phyloP scores from a whole-genome alignment of 2,888 invertebrate genomes.

The Aquatica leii region DNA sequence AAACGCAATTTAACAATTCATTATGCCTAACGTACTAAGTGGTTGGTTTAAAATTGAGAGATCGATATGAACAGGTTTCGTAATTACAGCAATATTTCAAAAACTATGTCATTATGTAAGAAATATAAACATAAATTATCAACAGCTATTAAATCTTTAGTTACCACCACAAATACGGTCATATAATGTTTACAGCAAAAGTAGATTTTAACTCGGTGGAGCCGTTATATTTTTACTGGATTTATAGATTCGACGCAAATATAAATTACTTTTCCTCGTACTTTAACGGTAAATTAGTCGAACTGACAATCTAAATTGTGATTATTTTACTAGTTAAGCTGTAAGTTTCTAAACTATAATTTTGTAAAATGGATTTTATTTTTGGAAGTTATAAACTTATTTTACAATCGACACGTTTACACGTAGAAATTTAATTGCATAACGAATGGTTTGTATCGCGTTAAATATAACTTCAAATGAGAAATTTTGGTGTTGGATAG shows the following conservation, averaged over 20 bases:
- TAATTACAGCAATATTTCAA: too few relatives aligned
- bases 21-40: too few relatives aligned
- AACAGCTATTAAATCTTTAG: not conserved
- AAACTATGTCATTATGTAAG: not conserved
- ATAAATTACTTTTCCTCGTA: slow-evolving; percentile 4
- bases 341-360: too few relatives aligned
- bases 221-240: not conserved
- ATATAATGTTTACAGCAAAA: not conserved
- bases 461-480: too few relatives aligned
- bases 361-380: too few relatives aligned
- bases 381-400: too few relatives aligned
- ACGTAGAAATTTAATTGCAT: too few relatives aligned
- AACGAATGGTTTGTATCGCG: too few relatives aligned
- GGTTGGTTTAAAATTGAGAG: too few relatives aligned
- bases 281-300: not conserved
- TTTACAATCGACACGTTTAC: too few relatives aligned
- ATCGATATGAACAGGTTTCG: too few relatives aligned
- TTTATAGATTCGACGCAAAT: not conserved
- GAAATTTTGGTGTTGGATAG: too few relatives aligned
- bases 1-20: slow-evolving; percentile 5
- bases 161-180: not conserved
- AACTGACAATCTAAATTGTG: slow-evolving; percentile 5
- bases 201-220: not conserved
- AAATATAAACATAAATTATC: not conserved
- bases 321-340: slow-evolving; percentile 9